These are phyloP conservation scores for Lumbricus terrestris DNA, from an alignment of 2,888 invertebrate genomes.

Conservation along the genomic window DNA sequence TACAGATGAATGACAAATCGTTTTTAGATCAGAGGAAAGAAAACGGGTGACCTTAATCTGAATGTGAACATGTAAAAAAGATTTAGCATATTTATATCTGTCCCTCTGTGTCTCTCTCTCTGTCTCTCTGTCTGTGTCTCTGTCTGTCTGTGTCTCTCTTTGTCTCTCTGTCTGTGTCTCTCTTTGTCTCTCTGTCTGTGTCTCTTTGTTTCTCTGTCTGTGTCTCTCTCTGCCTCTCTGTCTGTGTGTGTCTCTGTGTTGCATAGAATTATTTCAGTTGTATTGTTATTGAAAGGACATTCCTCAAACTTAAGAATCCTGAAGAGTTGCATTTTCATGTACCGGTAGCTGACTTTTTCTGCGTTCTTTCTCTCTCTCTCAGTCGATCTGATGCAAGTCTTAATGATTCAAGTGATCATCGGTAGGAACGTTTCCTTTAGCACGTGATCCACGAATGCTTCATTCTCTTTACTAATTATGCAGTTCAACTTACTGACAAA, in stretches of 20 bases:
- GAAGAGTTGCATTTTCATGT: constrained; percentile 46
- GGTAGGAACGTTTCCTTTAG: constrained; percentile 15
- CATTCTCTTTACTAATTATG: neutral
- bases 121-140: too few species aligned
- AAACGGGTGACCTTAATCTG: too few species aligned
- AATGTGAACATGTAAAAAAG: too few species aligned
- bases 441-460: neutral
- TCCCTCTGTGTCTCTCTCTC: too few species aligned
- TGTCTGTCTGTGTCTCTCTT: too few species aligned
- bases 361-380: constrained; percentile 33
- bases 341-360: constrained; percentile 67
- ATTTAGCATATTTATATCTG: too few species aligned
- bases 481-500: neutral
- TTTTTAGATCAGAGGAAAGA: too few species aligned
- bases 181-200: neutral
- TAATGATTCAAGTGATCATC: neutral
- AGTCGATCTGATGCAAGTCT: constrained; percentile 10
- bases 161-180: neutral
- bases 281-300: neutral
- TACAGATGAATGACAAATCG: too few species aligned
- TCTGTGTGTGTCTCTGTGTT: too few species aligned
- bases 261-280: too few species aligned
- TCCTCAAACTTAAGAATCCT: too few species aligned
- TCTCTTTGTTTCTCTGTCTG: neutral
- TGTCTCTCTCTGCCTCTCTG: too few species aligned